phyloP scores from a whole-genome alignment of 1,140 invertebrate genomes.

The Hycleus cichorii region DNA sequence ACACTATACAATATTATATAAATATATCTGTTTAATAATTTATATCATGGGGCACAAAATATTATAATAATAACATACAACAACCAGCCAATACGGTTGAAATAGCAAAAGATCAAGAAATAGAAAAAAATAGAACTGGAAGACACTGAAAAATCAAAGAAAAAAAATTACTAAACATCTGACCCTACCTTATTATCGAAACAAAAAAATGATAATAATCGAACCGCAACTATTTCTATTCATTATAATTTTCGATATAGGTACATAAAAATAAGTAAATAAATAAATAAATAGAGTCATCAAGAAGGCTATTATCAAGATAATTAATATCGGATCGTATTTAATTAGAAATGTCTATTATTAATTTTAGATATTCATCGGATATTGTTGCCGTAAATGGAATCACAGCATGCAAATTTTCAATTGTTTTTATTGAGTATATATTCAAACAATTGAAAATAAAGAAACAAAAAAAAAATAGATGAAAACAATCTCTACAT shows the following conservation, averaged over 20 bases:
- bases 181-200: too few relatives aligned
- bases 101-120: constrained; percentile 5
- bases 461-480: too few relatives aligned
- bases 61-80: constrained; percentile 8
- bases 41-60: constrained; percentile 5
- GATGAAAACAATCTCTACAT: too few relatives aligned
- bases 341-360: constrained; percentile 17
- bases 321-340: constrained; percentile 15
- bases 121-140: neutral
- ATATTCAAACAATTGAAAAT: too few relatives aligned
- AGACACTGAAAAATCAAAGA: neutral
- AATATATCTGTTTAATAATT: constrained; percentile 1
- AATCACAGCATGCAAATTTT: too few relatives aligned
- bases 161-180: too few relatives aligned
- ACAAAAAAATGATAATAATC: too few relatives aligned
- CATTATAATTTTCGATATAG: too few relatives aligned
- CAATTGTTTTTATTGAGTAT: too few relatives aligned
- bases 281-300: constrained; percentile 15
- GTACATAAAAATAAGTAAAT: too few relatives aligned
- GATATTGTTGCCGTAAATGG: too few relatives aligned
- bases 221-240: too few relatives aligned
- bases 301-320: constrained; percentile 14
- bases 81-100: constrained; percentile 8
- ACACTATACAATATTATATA: neutral
- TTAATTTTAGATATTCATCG: constrained; percentile 18